Evolutionary conservation across 1,140 invertebrate species (phyloP).

Genomic region (Drosophila nigromelanica): DNA sequence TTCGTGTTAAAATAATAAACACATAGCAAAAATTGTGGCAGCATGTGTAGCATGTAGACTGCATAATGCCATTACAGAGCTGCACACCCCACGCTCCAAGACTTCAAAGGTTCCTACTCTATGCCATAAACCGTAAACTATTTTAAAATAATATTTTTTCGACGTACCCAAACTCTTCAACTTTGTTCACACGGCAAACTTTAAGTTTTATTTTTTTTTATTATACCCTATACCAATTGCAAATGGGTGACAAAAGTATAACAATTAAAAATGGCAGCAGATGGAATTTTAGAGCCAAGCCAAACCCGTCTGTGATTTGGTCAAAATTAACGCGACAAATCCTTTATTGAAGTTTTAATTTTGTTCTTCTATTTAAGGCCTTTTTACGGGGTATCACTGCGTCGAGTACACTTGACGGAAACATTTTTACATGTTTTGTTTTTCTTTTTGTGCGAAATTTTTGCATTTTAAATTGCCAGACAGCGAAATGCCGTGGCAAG

Average conservation of each 20-base stretch:
- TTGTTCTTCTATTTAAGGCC: too few species aligned
- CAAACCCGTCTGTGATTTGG: too few species aligned
- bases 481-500: slow-evolving; percentile 70
- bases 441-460: slow-evolving; percentile 34
- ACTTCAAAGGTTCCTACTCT: background rate
- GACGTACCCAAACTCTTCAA: slow-evolving; percentile 42
- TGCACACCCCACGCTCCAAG: slow-evolving; percentile 25
- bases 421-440: slow-evolving; percentile 3
- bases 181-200: slow-evolving; percentile 67
- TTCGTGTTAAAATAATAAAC: slow-evolving; percentile 83
- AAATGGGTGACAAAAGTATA: background rate
- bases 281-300: too few species aligned
- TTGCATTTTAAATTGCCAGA: slow-evolving; percentile 75
- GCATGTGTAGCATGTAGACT: slow-evolving; percentile 43
- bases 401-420: background rate
- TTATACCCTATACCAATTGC: background rate
- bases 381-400: background rate
- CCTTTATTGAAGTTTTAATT: background rate
- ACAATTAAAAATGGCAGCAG: too few species aligned
- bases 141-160: slow-evolving; percentile 73
- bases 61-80: slow-evolving; percentile 75
- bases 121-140: slow-evolving; percentile 56
- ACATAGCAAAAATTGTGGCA: slow-evolving; percentile 79
- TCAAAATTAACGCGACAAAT: too few species aligned
- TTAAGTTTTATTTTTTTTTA: background rate